phyloP scores from a whole-genome alignment of 2,797 vertebrate species.

The Hypotaenidia okinawae region DNA sequence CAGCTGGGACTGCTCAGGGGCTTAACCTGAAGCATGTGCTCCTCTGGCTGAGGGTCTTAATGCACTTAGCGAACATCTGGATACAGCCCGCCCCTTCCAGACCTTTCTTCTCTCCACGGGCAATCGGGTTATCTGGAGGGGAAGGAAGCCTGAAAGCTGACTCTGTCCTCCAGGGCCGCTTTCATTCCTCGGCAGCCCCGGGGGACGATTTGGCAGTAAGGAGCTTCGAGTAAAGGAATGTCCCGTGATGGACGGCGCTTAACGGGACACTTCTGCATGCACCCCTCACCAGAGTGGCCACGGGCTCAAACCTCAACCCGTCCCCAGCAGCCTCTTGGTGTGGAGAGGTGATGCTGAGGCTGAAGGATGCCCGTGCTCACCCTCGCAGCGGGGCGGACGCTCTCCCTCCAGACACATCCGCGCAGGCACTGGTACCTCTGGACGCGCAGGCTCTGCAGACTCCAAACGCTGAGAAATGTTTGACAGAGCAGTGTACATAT shows the following conservation, averaged over 20 bases:
- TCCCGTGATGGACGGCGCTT: conserved; percentile 18
- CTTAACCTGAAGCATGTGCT: conserved; percentile 69
- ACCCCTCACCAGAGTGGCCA: background rate
- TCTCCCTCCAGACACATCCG: conserved; percentile 44
- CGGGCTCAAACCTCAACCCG: accelerated
- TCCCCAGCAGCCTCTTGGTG: background rate
- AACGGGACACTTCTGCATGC: background rate
- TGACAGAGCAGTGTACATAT: conserved; percentile 77
- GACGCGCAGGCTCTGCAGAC: conserved; percentile 70
- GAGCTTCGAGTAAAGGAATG: conserved; percentile 11
- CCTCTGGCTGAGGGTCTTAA: conserved; percentile 48
- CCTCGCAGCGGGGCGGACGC: background rate
- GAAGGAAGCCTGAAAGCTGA: conserved; percentile 56
- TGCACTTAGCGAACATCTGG: conserved; percentile 62
- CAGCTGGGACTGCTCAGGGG: conserved; percentile 65
- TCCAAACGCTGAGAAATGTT: conserved; percentile 75
- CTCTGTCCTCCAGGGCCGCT: conserved; percentile 22
- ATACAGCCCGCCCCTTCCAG: background rate
- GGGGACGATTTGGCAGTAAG: conserved; percentile 34
- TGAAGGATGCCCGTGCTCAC: background rate
- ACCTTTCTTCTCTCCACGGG: conserved; percentile 42
- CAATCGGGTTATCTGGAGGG: conserved; percentile 61
- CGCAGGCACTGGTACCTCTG: conserved; percentile 59
- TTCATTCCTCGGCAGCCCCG: conserved; percentile 10
- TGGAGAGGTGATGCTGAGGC: background rate